Evolutionary conservation across 2,888 invertebrate species (phyloP), one percentile per base, ranked within the genome.

Genomic region (Zygogramma bicolorata): DNA sequence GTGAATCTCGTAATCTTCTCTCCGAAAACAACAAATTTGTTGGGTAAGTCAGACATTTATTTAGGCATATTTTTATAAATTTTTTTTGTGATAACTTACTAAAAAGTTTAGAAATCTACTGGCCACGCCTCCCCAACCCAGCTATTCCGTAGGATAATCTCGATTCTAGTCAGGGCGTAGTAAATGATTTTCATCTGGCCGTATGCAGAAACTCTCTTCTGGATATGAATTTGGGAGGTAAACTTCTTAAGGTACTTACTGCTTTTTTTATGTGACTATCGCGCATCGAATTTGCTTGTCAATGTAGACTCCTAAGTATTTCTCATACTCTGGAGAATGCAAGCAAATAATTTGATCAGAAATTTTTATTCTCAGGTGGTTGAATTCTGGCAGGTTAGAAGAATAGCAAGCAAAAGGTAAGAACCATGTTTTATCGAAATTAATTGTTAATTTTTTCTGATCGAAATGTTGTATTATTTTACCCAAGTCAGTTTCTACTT

Each of bases 131-230:
- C 67, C 58, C 40, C 65, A 65, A 13, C 40, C n/a, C 67, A 3
- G 59, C 4, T 15, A 67, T 67, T 59, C 59, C 67, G 31, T 67
- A 67, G 3, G 3, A 25, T 22, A 67, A 42, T 42, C 15, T 38
- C 1, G 59, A 59, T 38, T 67, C 59, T 13, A 67, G n/a, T 25
- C 20, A 67, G 40, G 27, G 42, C 46, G 20, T 40, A 29, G 46
- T 67, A 53, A n/a, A 59, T n/a, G 10, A 15, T 67, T 67, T 46
- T 59, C 27, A 67, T 58, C 22, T 67, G 46, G 0, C 1, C n/a
- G n/a, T n/a, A n/a, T n/a, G n/a, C n/a, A n/a, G n/a, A n/a, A n/a
- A n/a, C n/a, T n/a, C n/a, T n/a, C n/a, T n/a, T n/a, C 34, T 13
- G n/a, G 34, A 61, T 38, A 61, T 10, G 1, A 61, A 61, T 25